A percentile compares a stretch with the other conserved stretches of the same genome.
phyloP scores from a whole-genome alignment of 2,113 vertebrate genomes.

The Callipepla squamata region DNA sequence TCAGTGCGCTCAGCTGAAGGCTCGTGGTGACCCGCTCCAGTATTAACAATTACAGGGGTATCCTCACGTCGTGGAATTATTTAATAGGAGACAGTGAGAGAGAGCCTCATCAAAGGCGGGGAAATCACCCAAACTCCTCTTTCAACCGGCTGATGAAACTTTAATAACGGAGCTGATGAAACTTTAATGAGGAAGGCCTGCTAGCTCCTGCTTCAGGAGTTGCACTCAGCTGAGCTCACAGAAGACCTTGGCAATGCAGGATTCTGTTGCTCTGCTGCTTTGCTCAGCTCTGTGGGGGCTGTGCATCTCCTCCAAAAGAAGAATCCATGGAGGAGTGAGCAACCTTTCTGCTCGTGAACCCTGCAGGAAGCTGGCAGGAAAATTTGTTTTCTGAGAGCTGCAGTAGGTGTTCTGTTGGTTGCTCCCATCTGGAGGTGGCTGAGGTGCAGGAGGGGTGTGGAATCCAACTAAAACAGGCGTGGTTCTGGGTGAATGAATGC shows the following conservation, averaged over 20 bases:
- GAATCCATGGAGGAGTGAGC: background rate
- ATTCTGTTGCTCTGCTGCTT: background rate
- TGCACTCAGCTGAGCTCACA: background rate
- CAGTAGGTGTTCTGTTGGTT: background rate
- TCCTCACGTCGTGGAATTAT: background rate
- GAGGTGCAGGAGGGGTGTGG: background rate
- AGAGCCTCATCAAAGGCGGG: conserved; percentile 36
- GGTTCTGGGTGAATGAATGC: background rate
- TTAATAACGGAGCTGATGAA: conserved; percentile 28
- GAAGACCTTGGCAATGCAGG: background rate
- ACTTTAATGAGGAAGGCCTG: conserved; percentile 12
- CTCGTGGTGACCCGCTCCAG: background rate
- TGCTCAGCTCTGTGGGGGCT: conserved; percentile 11
- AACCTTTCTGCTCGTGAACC: background rate
- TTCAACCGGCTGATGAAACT: conserved; percentile 14
- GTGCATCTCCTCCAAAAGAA: background rate
- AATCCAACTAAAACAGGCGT: background rate
- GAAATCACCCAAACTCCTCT: conserved; percentile 42
- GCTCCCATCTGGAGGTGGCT: background rate
- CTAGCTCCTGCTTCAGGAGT: background rate
- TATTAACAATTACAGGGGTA: background rate
- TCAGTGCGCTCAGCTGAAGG: too few relatives aligned
- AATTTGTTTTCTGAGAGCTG: background rate
- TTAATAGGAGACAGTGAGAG: background rate
- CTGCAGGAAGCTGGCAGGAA: background rate